A percentile compares a stretch with the other conserved stretches of the same genome.
phyloP scores from a whole-genome alignment of 2,888 invertebrate genomes.

The Scaptodrosophila latifasciaeformis region DNA sequence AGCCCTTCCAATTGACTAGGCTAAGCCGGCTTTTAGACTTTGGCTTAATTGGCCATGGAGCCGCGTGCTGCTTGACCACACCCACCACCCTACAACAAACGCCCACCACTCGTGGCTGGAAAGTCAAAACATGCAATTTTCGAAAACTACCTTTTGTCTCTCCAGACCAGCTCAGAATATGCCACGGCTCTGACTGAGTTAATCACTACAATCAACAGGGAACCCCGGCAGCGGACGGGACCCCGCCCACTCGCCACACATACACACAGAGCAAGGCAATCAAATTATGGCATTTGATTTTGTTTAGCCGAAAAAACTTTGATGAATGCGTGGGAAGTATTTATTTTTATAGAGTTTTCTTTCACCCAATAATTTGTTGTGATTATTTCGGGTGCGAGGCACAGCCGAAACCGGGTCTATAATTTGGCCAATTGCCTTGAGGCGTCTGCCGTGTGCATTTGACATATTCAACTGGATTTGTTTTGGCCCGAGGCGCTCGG shows the following conservation, averaged over 20 bases:
- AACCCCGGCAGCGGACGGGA: slow-evolving; percentile 7
- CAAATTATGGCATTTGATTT: slow-evolving; percentile 54
- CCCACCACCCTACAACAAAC: slow-evolving; percentile 21
- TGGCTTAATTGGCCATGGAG: slow-evolving; percentile 30
- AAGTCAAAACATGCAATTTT: slow-evolving; percentile 64
- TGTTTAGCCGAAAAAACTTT: slow-evolving; percentile 10
- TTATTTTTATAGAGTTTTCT: slow-evolving; percentile 4
- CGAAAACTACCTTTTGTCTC: no score
- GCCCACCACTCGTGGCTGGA: neutral
- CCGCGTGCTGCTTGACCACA: slow-evolving; percentile 43
- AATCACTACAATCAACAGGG: slow-evolving; percentile 71
- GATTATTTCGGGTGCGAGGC: slow-evolving; percentile 19
- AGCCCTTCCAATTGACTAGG: slow-evolving; percentile 56
- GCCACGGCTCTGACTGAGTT: slow-evolving; percentile 43
- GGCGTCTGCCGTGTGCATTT: slow-evolving; percentile 48
- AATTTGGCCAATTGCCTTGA: slow-evolving; percentile 43
- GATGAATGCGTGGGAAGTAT: slow-evolving; percentile 39
- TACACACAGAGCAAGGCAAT: slow-evolving; percentile 46
- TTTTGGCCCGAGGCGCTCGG: slow-evolving; percentile 2
- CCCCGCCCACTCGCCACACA: slow-evolving; percentile 1
- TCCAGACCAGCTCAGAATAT: slow-evolving; percentile 30
- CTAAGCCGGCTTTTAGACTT: slow-evolving; percentile 65
- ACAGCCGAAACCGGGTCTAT: slow-evolving; percentile 4
- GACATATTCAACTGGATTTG: slow-evolving; percentile 35
- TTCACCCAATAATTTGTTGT: slow-evolving; percentile 12